Evolutionary conservation across 1,140 invertebrate genomes (phyloP).

Genomic region (Oncopodura yosiiana): DNA sequence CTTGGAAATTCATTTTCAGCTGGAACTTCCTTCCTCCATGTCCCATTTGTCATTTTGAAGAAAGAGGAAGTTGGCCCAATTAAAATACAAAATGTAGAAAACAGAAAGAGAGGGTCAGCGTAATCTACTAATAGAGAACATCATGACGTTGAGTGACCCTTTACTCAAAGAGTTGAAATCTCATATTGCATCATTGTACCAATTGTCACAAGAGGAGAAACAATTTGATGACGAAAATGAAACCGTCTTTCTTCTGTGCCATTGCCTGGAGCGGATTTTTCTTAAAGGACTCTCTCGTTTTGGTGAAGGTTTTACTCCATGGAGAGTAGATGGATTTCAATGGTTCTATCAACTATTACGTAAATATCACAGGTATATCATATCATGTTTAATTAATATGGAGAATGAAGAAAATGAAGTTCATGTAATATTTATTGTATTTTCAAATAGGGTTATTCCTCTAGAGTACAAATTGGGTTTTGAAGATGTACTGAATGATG

Average conservation of each 20-base stretch:
- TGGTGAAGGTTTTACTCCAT: constrained; percentile 33
- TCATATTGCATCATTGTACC: constrained; percentile 22
- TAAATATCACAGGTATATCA: constrained; percentile 28
- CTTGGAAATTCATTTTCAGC: too few species aligned
- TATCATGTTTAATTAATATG: neutral
- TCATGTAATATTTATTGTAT: neutral
- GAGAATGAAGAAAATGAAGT: neutral
- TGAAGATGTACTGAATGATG: constrained; percentile 26
- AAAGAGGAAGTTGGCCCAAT: too few species aligned
- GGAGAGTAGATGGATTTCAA: constrained; percentile 31
- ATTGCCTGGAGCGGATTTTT: constrained; percentile 30
- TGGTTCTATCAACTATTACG: constrained; percentile 33
- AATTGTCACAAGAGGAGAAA: constrained; percentile 1
- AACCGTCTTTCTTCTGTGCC: constrained; percentile 23
- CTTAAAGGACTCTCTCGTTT: constrained; percentile 26
- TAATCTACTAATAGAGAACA: neutral
- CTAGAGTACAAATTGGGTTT: constrained; percentile 27
- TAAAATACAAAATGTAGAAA: too few species aligned
- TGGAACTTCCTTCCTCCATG: too few species aligned
- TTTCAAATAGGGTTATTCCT: constrained; percentile 18
- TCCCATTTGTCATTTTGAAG: too few species aligned
- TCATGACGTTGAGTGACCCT: constrained; percentile 33
- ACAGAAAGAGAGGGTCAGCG: too few species aligned
- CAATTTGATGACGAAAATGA: constrained; percentile 28
- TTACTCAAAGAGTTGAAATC: constrained; percentile 32